Percentiles rank a stretch among this genome's conserved stretches.
These are phyloP conservation scores for Accipiter cooperii DNA, from an alignment of 2,113 vertebrate species.

Conservation along the genomic window DNA sequence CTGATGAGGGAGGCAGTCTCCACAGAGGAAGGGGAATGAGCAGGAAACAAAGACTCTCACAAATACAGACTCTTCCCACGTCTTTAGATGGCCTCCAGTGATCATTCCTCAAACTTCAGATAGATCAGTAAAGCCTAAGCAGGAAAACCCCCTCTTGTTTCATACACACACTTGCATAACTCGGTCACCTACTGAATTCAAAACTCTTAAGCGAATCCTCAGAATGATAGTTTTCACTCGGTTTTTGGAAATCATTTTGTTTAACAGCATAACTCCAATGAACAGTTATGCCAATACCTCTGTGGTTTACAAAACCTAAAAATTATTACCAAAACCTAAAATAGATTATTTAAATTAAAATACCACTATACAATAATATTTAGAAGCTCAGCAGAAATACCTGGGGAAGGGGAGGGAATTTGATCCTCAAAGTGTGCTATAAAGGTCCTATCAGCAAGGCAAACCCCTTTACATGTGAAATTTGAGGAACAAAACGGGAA, in stretches of 20 bases:
- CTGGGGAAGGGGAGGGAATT: background rate
- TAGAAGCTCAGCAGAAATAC: background rate
- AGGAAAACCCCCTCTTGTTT: background rate
- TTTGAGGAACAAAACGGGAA: background rate
- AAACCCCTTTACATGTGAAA: background rate
- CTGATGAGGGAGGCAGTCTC: background rate
- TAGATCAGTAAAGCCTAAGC: background rate
- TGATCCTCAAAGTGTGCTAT: background rate
- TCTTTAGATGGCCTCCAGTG: background rate
- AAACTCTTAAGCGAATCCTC: background rate
- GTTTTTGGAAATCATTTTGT: background rate
- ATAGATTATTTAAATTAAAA: background rate
- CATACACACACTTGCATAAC: background rate
- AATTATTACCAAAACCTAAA: background rate
- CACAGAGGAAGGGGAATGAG: background rate
- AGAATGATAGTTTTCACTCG: background rate
- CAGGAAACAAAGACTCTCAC: background rate
- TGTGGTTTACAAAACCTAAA: background rate
- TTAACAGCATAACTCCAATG: background rate
- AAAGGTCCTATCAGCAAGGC: background rate
- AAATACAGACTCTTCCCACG: background rate
- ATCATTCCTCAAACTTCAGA: background rate
- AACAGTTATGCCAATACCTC: background rate
- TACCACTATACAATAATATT: background rate
- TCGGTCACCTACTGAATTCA: background rate